A percentile compares a stretch with the other conserved stretches of the same genome.
These are phyloP conservation scores for Mactra quadrangularis DNA, from an alignment of 1,140 invertebrate genomes.

Conservation along the genomic window DNA sequence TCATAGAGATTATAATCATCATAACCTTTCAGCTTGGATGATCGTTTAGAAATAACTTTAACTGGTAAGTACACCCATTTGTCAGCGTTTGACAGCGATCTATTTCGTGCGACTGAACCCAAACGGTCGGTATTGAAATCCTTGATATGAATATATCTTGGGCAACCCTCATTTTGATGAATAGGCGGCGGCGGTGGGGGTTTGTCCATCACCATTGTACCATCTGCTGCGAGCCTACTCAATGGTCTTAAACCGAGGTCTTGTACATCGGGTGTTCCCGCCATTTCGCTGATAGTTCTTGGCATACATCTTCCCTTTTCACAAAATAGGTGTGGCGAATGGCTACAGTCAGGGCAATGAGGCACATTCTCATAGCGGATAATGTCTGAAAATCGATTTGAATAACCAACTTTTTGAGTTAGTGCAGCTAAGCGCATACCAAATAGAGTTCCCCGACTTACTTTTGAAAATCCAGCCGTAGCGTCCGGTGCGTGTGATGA, in stretches of 20 bases:
- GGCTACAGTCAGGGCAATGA: constrained; percentile 70
- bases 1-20: constrained; percentile 65
- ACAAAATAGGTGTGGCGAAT: constrained; percentile 65
- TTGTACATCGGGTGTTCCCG: not conserved
- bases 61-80: constrained; percentile 73
- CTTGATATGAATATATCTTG: not conserved
- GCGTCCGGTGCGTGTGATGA: constrained; percentile 52
- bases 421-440: constrained; percentile 24
- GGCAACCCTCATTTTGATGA: constrained; percentile 5
- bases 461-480: constrained; percentile 65
- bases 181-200: too few relatives aligned
- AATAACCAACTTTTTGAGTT: constrained; percentile 64
- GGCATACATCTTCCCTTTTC: constrained; percentile 62
- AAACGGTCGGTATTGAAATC: constrained; percentile 3
- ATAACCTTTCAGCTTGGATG: constrained; percentile 66
- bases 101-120: not conserved
- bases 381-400: constrained; percentile 59
- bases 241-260: not conserved
- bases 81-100: not conserved
- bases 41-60: constrained; percentile 69
- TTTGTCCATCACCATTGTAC: too few relatives aligned
- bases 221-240: not conserved
- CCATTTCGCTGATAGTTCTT: constrained; percentile 44
- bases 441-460: constrained; percentile 14
- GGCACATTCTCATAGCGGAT: constrained; percentile 71